Conservation (phyloP, 2,888 invertebrate species). For the Cosmia trapezina region DNA sequence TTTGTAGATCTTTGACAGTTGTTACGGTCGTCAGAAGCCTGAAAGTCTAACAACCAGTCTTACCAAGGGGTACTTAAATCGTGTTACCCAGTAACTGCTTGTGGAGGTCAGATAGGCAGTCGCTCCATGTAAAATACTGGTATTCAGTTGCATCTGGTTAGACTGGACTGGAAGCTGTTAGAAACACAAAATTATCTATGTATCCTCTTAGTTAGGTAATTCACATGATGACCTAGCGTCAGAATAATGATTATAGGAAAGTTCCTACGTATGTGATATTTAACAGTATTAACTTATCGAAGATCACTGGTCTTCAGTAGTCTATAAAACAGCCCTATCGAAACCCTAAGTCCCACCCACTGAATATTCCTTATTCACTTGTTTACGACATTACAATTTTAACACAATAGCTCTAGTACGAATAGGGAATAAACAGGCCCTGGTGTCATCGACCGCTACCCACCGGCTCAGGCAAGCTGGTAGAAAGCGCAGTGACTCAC, state of each 20-base stretch:
- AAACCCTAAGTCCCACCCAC: slow-evolving; percentile 31
- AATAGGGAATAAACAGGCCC: slow-evolving; percentile 61
- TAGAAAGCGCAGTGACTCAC: slow-evolving; percentile 77
- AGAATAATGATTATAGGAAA: neutral
- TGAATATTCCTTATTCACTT: slow-evolving; percentile 42
- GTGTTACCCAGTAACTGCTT: no score
- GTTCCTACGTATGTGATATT: neutral
- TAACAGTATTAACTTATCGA: neutral
- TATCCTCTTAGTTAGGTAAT: neutral
- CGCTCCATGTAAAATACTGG: no score
- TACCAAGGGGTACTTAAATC: no score
- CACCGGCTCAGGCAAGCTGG: slow-evolving; percentile 61
- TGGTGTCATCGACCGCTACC: slow-evolving; percentile 71
- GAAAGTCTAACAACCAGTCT: no score
- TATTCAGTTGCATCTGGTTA: no score
- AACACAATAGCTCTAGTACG: slow-evolving; percentile 66
- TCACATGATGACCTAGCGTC: neutral
- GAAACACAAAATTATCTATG: no score
- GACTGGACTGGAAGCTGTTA: no score
- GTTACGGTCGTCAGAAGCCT: no score
- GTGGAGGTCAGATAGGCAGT: no score
- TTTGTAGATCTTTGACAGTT: no score
- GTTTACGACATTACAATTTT: slow-evolving; percentile 51
- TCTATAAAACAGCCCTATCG: slow-evolving; percentile 4
- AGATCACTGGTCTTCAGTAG: neutral